A percentile compares a stretch with the other conserved stretches of the same genome.
Conservation (phyloP, 92 coral and sea anemone genomes). For the Phenganax stokvisi region DNA sequence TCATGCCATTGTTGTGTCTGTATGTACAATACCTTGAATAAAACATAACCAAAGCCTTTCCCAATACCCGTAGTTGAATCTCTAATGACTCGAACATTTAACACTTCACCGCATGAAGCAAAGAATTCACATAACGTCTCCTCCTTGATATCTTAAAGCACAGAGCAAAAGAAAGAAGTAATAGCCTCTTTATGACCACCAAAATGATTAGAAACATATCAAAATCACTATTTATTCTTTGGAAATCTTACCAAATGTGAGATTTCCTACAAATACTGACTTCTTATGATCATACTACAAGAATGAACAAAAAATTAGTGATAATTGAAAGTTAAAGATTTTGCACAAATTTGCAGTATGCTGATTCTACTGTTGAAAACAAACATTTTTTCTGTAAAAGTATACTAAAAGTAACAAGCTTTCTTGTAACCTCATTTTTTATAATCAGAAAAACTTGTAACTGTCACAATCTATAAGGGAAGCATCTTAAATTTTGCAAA, state of each 20-base stretch:
- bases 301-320: neutral
- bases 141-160: constrained; percentile 63
- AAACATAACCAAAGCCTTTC: constrained; percentile 92
- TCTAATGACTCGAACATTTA: constrained; percentile 75
- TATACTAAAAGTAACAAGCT: no score
- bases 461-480: no score
- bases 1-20: no score
- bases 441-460: no score
- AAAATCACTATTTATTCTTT: neutral
- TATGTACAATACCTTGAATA: constrained; percentile 59
- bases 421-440: no score
- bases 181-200: neutral
- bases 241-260: constrained; percentile 76
- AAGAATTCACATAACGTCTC: constrained; percentile 69
- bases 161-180: neutral
- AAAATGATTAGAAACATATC: neutral
- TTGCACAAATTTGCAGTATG: no score
- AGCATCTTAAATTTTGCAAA: no score
- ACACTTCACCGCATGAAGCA: constrained; percentile 67
- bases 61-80: constrained; percentile 82
- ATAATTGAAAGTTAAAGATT: neutral
- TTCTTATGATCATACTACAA: constrained; percentile 76
- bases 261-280: constrained; percentile 88
- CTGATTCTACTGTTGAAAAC: neutral
- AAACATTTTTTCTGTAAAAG: no score